These are phyloP conservation scores for Melanotaenia trifasciata DNA, from an alignment of 2,797 vertebrate species.

Conservation along the genomic window DNA sequence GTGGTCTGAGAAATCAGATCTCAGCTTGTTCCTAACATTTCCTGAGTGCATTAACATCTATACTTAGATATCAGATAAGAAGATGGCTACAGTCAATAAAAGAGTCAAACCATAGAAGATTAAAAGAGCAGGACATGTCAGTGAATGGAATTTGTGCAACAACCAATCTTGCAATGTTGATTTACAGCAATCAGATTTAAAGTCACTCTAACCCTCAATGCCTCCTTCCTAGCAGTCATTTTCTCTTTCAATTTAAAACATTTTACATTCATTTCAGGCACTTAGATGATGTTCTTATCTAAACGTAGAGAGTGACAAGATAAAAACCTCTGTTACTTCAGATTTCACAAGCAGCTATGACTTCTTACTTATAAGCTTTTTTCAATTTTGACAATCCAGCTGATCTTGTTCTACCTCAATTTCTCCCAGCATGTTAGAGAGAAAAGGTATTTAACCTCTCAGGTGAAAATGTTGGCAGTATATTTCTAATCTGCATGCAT, in stretches of 20 bases:
- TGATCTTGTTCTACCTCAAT: slow-evolving; percentile 12
- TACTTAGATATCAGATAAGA: background rate
- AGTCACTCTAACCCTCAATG: slow-evolving; percentile 26
- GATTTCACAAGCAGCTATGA: slow-evolving; percentile 24
- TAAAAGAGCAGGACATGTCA: slow-evolving; percentile 1
- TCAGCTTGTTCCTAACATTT: background rate
- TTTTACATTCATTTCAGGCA: slow-evolving; percentile 36
- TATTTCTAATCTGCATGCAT: background rate
- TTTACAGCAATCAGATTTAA: slow-evolving; percentile 27
- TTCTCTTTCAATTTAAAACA: slow-evolving; percentile 23
- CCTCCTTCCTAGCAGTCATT: slow-evolving; percentile 5
- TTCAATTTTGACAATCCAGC: background rate
- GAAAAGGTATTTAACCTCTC: slow-evolving; percentile 33
- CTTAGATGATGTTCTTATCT: slow-evolving; percentile 5
- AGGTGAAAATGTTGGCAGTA: slow-evolving; percentile 22
- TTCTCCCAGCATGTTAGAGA: slow-evolving; percentile 28
- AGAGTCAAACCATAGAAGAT: slow-evolving; percentile 13
- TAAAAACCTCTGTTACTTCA: slow-evolving; percentile 40
- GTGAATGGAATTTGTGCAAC: slow-evolving; percentile 9
- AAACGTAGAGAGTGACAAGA: slow-evolving; percentile 12
- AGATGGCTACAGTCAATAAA: slow-evolving; percentile 1
- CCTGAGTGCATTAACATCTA: background rate
- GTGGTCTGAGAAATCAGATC: background rate
- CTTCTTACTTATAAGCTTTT: slow-evolving; percentile 7
- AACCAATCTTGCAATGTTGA: slow-evolving; percentile 29